These are phyloP conservation scores for Allolobophora icterica DNA, from an alignment of 2,888 invertebrate genomes.

Conservation along the genomic window DNA sequence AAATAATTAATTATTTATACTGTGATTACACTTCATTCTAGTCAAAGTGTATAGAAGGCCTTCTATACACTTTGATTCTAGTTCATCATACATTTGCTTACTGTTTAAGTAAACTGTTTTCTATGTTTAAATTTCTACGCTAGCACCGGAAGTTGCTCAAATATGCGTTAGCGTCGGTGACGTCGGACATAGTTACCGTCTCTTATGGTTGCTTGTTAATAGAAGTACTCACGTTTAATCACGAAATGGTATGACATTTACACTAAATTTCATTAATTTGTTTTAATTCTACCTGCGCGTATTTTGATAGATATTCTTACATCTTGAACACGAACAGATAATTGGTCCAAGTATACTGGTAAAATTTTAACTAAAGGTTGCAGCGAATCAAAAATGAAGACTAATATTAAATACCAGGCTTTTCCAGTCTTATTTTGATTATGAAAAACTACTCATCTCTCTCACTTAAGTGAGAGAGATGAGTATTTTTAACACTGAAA, in stretches of 20 bases:
- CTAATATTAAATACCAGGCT: no score
- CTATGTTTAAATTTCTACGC: conserved; percentile 6
- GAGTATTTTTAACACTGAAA: no score
- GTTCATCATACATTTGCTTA: no score
- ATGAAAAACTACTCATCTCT: no score
- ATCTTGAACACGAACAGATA: background rate
- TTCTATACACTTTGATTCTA: no score
- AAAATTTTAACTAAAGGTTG: no score
- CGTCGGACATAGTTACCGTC: conserved; percentile 28
- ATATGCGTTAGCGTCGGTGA: conserved; percentile 13
- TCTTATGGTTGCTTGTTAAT: background rate
- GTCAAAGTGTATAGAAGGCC: no score
- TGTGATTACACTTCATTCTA: no score
- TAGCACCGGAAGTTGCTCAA: conserved; percentile 3
- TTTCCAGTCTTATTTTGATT: no score
- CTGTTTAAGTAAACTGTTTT: background rate
- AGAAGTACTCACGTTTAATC: background rate
- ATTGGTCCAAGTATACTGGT: background rate
- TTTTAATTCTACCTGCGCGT: background rate
- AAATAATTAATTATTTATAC: no score
- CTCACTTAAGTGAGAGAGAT: no score
- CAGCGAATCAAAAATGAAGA: no score
- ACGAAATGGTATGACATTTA: background rate
- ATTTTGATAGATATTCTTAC: background rate
- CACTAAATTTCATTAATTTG: background rate